phyloP scores from a whole-genome alignment of 2,888 invertebrate species.

The Criorhina ranunculi region DNA sequence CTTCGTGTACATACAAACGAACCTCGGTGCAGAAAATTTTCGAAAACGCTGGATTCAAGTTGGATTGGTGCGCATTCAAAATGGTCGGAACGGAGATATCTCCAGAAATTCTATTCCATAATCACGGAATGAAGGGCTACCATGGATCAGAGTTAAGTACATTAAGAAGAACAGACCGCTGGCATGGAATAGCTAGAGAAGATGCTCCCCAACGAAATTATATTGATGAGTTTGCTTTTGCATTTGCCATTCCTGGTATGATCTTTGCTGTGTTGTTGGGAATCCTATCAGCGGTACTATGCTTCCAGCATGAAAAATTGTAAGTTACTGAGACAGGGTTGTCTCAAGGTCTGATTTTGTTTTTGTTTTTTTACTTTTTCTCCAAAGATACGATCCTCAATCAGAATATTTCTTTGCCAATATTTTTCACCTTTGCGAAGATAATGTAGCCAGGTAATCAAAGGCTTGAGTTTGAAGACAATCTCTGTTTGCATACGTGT shows the following conservation, averaged over 20 bases:
- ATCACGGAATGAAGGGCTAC: slow-evolving; percentile 79
- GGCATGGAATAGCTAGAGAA: slow-evolving; percentile 87
- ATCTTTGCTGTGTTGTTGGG: slow-evolving; percentile 88
- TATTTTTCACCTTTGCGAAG: slow-evolving; percentile 90
- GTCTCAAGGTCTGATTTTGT: slow-evolving; percentile 12
- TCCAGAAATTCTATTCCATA: slow-evolving; percentile 83
- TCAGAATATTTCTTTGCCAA: slow-evolving; percentile 89
- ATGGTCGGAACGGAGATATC: slow-evolving; percentile 87
- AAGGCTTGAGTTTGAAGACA: slow-evolving; percentile 32
- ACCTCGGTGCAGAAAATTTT: slow-evolving; percentile 94
- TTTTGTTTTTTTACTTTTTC: slow-evolving; percentile 75
- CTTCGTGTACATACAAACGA: slow-evolving; percentile 93
- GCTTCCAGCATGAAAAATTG: slow-evolving; percentile 91
- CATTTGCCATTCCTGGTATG: slow-evolving; percentile 89
- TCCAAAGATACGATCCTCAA: slow-evolving; percentile 87
- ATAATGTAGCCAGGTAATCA: slow-evolving; percentile 83
- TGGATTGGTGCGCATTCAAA: slow-evolving; percentile 96
- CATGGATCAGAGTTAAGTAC: slow-evolving; percentile 82
- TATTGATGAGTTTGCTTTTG: slow-evolving; percentile 88
- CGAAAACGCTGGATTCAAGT: slow-evolving; percentile 90
- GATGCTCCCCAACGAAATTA: slow-evolving; percentile 89
- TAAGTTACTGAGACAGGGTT: slow-evolving; percentile 85
- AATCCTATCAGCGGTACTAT: slow-evolving; percentile 89
- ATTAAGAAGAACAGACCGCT: slow-evolving; percentile 84
- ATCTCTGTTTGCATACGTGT: not conserved